Evolutionary conservation across 2,113 vertebrate genomes (phyloP).

Genomic region (Neogobius melanostomus): DNA sequence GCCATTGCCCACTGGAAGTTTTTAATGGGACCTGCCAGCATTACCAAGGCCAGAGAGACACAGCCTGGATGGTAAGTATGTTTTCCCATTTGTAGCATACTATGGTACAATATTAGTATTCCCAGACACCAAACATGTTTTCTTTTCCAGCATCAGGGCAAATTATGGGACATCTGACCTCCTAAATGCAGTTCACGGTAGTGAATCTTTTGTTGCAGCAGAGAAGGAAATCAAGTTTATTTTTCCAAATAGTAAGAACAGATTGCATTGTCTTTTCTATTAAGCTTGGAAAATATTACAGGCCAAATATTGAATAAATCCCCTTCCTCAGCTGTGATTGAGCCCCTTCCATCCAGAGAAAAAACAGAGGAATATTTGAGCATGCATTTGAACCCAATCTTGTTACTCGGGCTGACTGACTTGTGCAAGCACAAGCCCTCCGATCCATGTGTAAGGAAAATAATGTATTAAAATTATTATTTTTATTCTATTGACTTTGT

Average conservation of each 20-base stretch:
- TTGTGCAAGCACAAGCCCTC: slow-evolving; percentile 90
- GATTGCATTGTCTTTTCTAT: neutral
- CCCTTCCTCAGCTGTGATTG: slow-evolving; percentile 76
- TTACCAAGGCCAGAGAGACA: slow-evolving; percentile 80
- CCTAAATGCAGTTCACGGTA: slow-evolving; percentile 91
- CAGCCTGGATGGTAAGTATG: slow-evolving; percentile 85
- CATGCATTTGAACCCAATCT: slow-evolving; percentile 81
- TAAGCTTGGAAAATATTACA: neutral
- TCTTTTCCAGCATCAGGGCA: slow-evolving; percentile 85
- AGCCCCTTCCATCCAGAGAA: slow-evolving; percentile 80
- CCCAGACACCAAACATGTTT: neutral
- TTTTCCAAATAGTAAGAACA: slow-evolving; percentile 87
- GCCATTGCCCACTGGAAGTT: slow-evolving; percentile 88
- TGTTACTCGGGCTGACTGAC: slow-evolving; percentile 86
- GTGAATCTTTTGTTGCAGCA: slow-evolving; percentile 79
- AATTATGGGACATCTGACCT: slow-evolving; percentile 90
- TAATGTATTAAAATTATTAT: neutral
- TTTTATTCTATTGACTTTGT: neutral
- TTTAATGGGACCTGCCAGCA: slow-evolving; percentile 87
- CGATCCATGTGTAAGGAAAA: slow-evolving; percentile 84
- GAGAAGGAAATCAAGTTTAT: slow-evolving; percentile 91
- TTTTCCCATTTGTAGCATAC: neutral
- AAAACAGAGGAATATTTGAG: slow-evolving; percentile 86
- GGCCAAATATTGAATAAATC: neutral
- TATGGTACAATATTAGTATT: neutral